Base-by-base conservation (phyloP, 1,140 invertebrate species). In the Mya arenaria region DNA sequence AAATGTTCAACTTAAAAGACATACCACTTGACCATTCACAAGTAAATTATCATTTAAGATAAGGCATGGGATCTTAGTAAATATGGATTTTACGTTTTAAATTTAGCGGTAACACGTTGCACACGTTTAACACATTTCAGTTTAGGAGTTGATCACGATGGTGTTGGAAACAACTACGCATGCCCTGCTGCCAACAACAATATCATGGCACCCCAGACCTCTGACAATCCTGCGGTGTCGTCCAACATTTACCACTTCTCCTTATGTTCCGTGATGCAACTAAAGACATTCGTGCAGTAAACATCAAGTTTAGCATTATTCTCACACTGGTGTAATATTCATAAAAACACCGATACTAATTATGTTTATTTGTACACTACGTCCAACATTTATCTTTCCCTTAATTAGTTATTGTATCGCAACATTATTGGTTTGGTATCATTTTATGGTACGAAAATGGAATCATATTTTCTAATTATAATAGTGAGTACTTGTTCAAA, bases 221-320 rank as follows among this genome's bases (percentile, higher is more conserved):
- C 75, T 19, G 34, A 86, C 63, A 65, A 84, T 1, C 44, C 68
- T 10, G 25, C 71, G 1, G 83, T 69, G 32, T 66, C 85, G 15
- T 80, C 55, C 60, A 86, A 89, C 74, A 84, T 84, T 4, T 87
- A 87, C 62, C 74, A 75, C 48, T 87, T 89, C 63, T 89, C 88
- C 15, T 65, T 15, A 1, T 89, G 88, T 62, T 89, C 88, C 6
- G 52, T 86, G 30, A 65, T 72, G 39, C 83, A 85, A 52, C 85
- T 89, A 48, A 83, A 72, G 17, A 60, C 63, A 28, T 74, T 85
- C n/a, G 68, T 89, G 5, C 81, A 82, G 88, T 87, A 81, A 83
- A 73, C 48, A 62, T 58, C 10, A 32, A 36, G 8, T 48, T 23
- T 15, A 23, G 58, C 19, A 32, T 5, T 3, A 3, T 28, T 1